Evolutionary conservation across 2,113 vertebrate species (phyloP).

Genomic region (Zapus hudsonius): DNA sequence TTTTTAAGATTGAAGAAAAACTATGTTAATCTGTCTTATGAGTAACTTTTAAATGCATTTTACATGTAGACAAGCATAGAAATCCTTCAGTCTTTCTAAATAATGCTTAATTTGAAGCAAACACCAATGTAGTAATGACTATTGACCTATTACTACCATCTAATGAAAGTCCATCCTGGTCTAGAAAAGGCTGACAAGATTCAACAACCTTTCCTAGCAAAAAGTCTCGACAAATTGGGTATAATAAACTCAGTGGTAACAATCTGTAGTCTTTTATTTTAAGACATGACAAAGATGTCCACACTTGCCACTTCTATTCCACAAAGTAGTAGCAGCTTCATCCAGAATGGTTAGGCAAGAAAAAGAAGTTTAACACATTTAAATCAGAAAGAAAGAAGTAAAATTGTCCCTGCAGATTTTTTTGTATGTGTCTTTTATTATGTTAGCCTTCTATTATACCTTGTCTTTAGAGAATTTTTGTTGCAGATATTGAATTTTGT

Average conservation of each 20-base stretch:
- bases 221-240: too few relatives aligned
- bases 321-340: too few relatives aligned
- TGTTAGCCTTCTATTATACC: not conserved
- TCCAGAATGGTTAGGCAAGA: too few relatives aligned
- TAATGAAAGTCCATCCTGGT: not conserved
- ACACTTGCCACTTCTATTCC: too few relatives aligned
- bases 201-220: not conserved
- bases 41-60: not conserved
- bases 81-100: not conserved
- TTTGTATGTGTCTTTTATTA: not conserved
- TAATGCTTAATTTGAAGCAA: constrained; percentile 36
- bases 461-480: not conserved
- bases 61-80: not conserved
- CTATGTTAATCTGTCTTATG: not conserved
- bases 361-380: too few relatives aligned
- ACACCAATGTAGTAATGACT: not conserved
- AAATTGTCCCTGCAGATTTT: not conserved
- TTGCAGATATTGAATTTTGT: not conserved
- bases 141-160: not conserved
- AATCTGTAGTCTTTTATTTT: too few relatives aligned
- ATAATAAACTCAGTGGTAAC: too few relatives aligned
- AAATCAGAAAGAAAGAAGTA: too few relatives aligned
- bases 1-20: constrained; percentile 23
- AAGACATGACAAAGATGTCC: too few relatives aligned
- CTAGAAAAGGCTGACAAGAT: not conserved